phyloP scores from a whole-genome alignment of 2,797 vertebrate species.

The Dromococcyx pavoninus region DNA sequence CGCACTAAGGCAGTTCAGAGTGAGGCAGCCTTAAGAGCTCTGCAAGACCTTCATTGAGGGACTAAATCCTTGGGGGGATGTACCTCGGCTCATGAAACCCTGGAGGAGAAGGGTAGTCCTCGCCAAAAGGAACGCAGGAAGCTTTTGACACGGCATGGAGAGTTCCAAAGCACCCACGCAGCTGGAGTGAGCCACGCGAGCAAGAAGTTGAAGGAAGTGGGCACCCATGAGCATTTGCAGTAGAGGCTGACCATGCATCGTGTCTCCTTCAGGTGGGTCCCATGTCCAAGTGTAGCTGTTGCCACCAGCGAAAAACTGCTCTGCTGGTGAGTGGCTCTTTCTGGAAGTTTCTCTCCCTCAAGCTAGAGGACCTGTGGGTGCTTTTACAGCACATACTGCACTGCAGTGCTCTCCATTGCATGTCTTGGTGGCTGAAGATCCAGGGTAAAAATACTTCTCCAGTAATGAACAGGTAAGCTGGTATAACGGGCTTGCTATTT shows the following conservation, averaged over 20 bases:
- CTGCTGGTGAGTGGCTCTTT: background rate
- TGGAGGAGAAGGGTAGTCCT: background rate
- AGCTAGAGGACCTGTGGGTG: background rate
- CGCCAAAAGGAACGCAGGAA: background rate
- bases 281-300: accelerated
- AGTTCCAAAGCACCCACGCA: background rate
- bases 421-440: background rate
- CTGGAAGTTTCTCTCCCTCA: background rate
- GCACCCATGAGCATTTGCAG: background rate
- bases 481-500: background rate
- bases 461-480: background rate
- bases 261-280: background rate
- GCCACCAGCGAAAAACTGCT: background rate
- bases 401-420: accelerated
- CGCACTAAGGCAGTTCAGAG: background rate
- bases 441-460: background rate
- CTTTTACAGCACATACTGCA: background rate
- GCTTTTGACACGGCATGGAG: background rate
- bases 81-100: background rate
- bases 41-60: background rate
- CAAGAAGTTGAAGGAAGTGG: background rate
- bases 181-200: background rate
- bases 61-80: background rate
- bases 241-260: background rate
- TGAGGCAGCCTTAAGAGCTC: background rate